These are phyloP conservation scores for Bradypus variegatus DNA, from an alignment of 2,797 vertebrate genomes.

Conservation along the genomic window DNA sequence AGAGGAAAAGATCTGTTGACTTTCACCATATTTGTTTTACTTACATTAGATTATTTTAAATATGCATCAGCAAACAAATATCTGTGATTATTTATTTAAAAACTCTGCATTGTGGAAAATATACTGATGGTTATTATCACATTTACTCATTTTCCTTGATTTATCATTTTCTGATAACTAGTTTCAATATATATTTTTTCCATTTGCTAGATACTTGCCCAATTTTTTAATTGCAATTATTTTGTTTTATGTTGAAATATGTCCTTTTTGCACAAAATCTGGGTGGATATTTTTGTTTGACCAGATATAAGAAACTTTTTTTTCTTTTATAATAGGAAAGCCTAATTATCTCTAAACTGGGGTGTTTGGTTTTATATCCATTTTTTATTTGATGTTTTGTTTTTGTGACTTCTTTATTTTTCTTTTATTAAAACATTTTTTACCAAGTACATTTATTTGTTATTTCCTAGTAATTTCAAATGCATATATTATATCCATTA, in stretches of 20 bases:
- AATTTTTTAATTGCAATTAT: not conserved
- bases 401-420: not conserved
- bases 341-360: not conserved
- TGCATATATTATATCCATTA: not conserved
- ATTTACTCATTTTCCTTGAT: not conserved
- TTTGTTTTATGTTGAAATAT: not conserved
- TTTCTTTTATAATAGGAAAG: not conserved
- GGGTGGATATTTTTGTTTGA: not conserved
- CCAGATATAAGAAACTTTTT: not conserved
- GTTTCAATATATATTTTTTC: not conserved
- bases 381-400: not conserved
- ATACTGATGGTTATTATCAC: not conserved
- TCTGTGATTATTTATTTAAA: too few species aligned
- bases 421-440: not conserved
- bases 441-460: not conserved
- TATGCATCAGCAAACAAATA: too few species aligned
- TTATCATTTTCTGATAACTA: not conserved
- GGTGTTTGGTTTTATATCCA: not conserved
- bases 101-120: not conserved
- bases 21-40: too few species aligned
- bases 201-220: not conserved
- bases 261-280: not conserved
- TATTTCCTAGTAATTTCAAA: not conserved
- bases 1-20: too few species aligned
- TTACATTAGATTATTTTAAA: too few species aligned